Percentiles rank a stretch among this genome's conserved stretches.
phyloP scores from a whole-genome alignment of 2,797 vertebrate genomes.

The Sylvilagus floridanus region DNA sequence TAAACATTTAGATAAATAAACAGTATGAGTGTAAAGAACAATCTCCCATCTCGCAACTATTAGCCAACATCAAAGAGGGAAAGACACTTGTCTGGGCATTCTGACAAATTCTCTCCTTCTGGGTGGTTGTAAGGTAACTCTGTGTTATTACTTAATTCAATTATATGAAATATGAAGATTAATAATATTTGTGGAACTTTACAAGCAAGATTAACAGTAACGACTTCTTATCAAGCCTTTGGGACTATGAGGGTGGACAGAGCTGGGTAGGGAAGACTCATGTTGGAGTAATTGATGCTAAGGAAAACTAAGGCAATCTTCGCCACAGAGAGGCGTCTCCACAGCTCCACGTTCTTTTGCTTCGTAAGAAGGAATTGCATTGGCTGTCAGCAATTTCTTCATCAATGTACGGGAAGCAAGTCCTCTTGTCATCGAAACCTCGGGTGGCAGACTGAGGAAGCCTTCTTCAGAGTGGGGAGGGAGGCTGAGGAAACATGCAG shows the following conservation, averaged over 20 bases:
- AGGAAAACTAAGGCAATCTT: background rate
- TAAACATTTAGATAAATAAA: background rate
- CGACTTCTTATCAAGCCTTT: background rate
- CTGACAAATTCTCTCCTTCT: background rate
- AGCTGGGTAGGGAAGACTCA: background rate
- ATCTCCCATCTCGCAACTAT: background rate
- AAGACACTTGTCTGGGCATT: background rate
- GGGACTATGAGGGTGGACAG: background rate
- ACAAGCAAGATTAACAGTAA: background rate
- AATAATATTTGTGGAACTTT: constrained; percentile 22
- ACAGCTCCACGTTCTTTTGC: background rate
- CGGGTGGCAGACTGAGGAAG: background rate
- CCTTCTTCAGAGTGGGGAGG: background rate
- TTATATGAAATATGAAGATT: background rate
- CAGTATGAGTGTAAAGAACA: background rate
- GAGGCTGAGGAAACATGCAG: background rate
- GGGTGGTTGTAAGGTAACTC: background rate
- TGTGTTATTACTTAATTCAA: background rate
- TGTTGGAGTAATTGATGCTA: background rate
- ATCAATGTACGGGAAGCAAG: background rate
- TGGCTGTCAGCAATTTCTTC: background rate
- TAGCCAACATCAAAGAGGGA: background rate
- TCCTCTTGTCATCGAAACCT: background rate
- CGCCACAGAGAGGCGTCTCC: background rate
- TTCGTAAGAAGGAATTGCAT: background rate